Base-by-base conservation (phyloP, 2,113 vertebrate species). In the Erythrocebus patas region DNA sequence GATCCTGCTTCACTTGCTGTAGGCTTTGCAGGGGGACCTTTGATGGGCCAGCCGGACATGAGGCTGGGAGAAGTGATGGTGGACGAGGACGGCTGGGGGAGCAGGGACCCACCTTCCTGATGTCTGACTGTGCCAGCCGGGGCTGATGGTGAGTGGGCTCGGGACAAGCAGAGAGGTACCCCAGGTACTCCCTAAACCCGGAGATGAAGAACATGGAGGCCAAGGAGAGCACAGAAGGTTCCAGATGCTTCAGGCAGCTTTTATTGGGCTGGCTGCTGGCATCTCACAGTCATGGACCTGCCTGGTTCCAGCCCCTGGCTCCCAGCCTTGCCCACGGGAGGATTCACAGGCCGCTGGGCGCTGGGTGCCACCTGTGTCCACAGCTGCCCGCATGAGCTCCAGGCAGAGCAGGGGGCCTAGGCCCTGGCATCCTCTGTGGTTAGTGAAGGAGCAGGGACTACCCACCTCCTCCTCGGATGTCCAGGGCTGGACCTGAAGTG, bases 161-260 rank as follows among this genome's bases (percentile, higher is more conserved):
- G 14, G 91, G 81, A 52, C 25, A 32, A 38, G 45, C 59, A 68
- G 48, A 48, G 25, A 35, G 80, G 35, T 8, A 6, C 16, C 52
- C 73, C 45, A 20, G 6, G 7, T 18, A 5, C n/a, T 30, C n/a
- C 45, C 32, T 17, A 14, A 27, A 22, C n/a, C 23, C 2, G 32
- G 30, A 27, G 9, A 14, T 9, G 18, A 78, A 64, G 27, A 64
- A 27, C 27, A 30, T 6, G 2, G 27, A 61, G 52, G 57, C 40
- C 1, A 2, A n/a, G 66, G 48, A 4, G 9, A n/a, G n/a, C 5
- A 3, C 27, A 10, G 45, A 13, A 20, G 57, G 48, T 14, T 14
- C 59, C 35, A 12, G 61, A 52, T 18, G 43, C 48, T 23, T 10
- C 92, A 72, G n/a, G 87, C 61, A 48, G 72, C 52, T 52, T 79